Evolutionary conservation across 2,888 invertebrate species (phyloP), one percentile per base, ranked within the genome.

Genomic region (Craniophora ligustri): DNA sequence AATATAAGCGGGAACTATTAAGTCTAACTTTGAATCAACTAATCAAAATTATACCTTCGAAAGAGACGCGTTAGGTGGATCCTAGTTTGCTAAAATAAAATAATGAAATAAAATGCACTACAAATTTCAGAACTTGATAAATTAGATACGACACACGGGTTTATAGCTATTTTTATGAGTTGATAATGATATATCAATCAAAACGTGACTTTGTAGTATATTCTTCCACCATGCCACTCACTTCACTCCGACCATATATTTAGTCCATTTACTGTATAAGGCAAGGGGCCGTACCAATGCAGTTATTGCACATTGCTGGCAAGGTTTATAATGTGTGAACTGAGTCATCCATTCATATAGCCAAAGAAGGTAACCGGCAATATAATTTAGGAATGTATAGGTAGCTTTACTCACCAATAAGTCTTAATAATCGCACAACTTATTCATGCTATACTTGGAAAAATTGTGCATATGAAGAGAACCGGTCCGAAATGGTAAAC

Each of bases 401-500:
- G 77, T 68, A 73, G 72, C 76, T 82, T 81, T 79, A 82, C 79
- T 82, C 79, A 81, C 76, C 68, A 69, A 71, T 72, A 68, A 63
- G 62, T 64, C 63, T 77, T 73, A 76, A 78, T 80, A 81, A 79
- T 78, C 73, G 66, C 64, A 68, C 59, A 80, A 80, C 75, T 79
- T 79, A 84, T 82, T 82, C 84, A 86, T 84, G 64, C 79, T 81
- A 76, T 88, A 85, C 85, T 82, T 70, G 81, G 86, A 86, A 88
- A 85, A 80, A 79, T 72, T 81, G 75, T 84, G 84, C 82, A 85
- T 79, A 81, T 82, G 67, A 76, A 77, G 64, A 79, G 82, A 88
- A 88, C 85, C 81, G 79, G 84, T 84, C 75, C 68, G 49, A 68
- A 73, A 78, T 78, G 72, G 78, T 79, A 82, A 83, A 84, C 81